These are phyloP conservation scores for Caenorhabditis doughertyi DNA, from an alignment of 2,888 invertebrate genomes.

Conservation along the genomic window DNA sequence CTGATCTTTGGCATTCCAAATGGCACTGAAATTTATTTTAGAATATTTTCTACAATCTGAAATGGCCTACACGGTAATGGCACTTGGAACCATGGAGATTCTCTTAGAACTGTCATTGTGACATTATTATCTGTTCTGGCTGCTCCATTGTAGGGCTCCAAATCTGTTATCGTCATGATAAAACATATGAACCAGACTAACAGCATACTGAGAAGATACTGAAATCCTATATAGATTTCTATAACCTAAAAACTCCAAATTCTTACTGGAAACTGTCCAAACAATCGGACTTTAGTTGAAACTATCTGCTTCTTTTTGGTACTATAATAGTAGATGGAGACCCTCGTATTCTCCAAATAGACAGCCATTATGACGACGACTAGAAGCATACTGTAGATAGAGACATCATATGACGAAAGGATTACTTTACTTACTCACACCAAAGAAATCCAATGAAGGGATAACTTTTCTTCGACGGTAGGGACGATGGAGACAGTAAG, in stretches of 20 bases:
- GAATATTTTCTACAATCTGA: neutral
- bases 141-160: slow-evolving; percentile 69
- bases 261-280: slow-evolving; percentile 79
- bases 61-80: slow-evolving; percentile 77
- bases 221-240: slow-evolving; percentile 18
- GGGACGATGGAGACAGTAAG: slow-evolving; percentile 76
- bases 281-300: slow-evolving; percentile 67
- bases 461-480: slow-evolving; percentile 75
- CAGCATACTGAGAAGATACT: slow-evolving; percentile 76
- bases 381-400: slow-evolving; percentile 72
- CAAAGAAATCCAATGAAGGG: slow-evolving; percentile 78
- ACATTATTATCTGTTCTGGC: slow-evolving; percentile 76
- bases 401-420: neutral
- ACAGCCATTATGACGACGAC: slow-evolving; percentile 75
- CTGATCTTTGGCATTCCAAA: slow-evolving; percentile 75
- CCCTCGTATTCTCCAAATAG: slow-evolving; percentile 73
- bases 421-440: slow-evolving; percentile 69
- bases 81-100: slow-evolving; percentile 77
- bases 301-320: slow-evolving; percentile 55
- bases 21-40: slow-evolving; percentile 61
- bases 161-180: slow-evolving; percentile 72
- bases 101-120: slow-evolving; percentile 70
- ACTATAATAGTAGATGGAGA: slow-evolving; percentile 74
- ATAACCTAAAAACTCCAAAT: neutral
- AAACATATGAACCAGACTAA: slow-evolving; percentile 76